Evolutionary conservation across 2,888 invertebrate genomes (phyloP).

Genomic region (Erebia epiphron): DNA sequence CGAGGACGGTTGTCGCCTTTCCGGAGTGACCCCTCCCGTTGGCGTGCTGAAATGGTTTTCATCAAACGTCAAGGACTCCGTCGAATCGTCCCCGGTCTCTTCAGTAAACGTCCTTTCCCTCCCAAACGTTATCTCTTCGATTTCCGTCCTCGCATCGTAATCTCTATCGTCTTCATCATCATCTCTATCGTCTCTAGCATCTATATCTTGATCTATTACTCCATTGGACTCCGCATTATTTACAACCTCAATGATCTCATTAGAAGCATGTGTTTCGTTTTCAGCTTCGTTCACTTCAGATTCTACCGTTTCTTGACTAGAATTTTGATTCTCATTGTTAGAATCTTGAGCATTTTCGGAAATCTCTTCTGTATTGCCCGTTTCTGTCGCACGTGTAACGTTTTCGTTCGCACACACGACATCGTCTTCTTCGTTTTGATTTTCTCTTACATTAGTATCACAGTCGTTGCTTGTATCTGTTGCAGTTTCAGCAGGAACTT

Average conservation of each 20-base stretch:
- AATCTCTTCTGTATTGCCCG: constrained; percentile 42
- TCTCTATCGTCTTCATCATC: constrained; percentile 16
- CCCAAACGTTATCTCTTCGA: constrained; percentile 39
- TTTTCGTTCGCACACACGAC: constrained; percentile 72
- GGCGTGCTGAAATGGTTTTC: constrained; percentile 81
- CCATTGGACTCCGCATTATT: constrained; percentile 39
- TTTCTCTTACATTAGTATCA: constrained; percentile 78
- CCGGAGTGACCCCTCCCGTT: constrained; percentile 62
- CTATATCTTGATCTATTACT: constrained; percentile 18
- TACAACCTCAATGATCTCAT: constrained; percentile 32
- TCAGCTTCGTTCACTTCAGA: constrained; percentile 35
- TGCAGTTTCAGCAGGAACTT: constrained; percentile 61
- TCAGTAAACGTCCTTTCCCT: constrained; percentile 38
- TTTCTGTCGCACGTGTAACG: constrained; percentile 22
- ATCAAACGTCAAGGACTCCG: constrained; percentile 69
- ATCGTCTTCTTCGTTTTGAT: constrained; percentile 73
- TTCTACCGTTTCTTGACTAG: constrained; percentile 41
- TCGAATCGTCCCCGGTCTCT: constrained; percentile 45
- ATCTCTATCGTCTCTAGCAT: constrained; percentile 15
- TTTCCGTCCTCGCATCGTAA: constrained; percentile 42
- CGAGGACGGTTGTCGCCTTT: constrained; percentile 47
- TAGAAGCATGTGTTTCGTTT: constrained; percentile 35
- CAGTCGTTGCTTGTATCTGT: constrained; percentile 75
- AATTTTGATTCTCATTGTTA: constrained; percentile 45
- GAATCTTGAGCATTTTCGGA: constrained; percentile 56